Percentiles rank a stretch among this genome's conserved stretches.
Evolutionary conservation across 2,888 invertebrate species (phyloP).

Genomic region (Synanthedon formicaeformis): DNA sequence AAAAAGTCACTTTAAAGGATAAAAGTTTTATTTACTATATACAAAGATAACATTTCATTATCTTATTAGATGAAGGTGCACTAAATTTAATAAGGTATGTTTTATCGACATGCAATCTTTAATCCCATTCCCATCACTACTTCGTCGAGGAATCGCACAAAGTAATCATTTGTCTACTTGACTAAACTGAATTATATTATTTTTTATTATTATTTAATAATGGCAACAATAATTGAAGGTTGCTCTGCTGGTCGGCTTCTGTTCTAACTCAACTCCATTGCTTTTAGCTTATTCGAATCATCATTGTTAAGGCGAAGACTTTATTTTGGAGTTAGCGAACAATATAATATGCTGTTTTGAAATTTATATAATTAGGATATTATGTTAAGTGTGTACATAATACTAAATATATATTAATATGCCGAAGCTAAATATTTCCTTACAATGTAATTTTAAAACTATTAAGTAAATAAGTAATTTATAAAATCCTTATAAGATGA

Average conservation of each 20-base stretch:
- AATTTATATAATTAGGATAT: no score
- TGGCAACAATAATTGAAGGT: conserved; percentile 51
- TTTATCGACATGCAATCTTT: not conserved
- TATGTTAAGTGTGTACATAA: no score
- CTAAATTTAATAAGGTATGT: not conserved
- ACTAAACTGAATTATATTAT: conserved; percentile 65
- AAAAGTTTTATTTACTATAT: no score
- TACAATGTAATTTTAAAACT: no score
- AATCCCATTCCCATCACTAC: conserved; percentile 19
- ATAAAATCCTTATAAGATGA: no score
- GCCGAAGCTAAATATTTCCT: no score
- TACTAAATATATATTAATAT: no score
- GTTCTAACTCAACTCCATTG: conserved; percentile 39
- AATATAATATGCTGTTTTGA: no score
- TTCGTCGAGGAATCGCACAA: conserved; percentile 34
- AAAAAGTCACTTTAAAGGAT: no score
- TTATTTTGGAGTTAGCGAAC: not conserved
- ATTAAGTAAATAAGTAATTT: no score
- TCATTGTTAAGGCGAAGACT: conserved; percentile 40
- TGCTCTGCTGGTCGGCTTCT: conserved; percentile 36
- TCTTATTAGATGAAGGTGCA: not conserved
- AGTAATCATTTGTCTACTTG: conserved; percentile 69
- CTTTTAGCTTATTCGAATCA: conserved; percentile 44
- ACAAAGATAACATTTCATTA: no score
- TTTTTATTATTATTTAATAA: conserved; percentile 62